Conservation (phyloP, 2,113 vertebrate species). For the Mormoops blainvillei region DNA sequence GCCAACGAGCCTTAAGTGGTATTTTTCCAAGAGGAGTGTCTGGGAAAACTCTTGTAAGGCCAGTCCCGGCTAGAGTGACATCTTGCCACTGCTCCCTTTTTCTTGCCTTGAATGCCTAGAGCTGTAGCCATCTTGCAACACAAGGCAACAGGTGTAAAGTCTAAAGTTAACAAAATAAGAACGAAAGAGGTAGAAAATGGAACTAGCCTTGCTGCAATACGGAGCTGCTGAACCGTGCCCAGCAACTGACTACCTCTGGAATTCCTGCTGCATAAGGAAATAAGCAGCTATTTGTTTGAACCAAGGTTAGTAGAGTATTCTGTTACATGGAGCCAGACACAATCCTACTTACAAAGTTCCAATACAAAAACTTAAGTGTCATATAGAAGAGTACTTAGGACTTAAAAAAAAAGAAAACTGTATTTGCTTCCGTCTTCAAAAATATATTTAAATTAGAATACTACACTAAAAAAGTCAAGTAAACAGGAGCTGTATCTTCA, state of each 20-base stretch:
- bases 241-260: background rate
- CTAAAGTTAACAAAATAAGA: background rate
- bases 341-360: background rate
- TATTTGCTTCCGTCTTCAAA: background rate
- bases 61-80: background rate
- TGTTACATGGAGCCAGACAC: background rate
- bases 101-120: background rate
- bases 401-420: background rate
- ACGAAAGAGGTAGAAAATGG: background rate
- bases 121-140: background rate
- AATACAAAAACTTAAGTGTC: background rate
- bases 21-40: background rate
- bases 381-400: background rate
- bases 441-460: background rate
- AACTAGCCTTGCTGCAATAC: background rate
- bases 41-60: background rate
- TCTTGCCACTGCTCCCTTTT: background rate
- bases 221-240: background rate
- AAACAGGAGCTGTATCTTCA: background rate
- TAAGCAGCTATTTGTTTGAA: background rate
- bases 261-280: background rate
- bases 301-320: background rate
- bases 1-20: background rate
- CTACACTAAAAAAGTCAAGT: conserved; percentile 12
- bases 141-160: background rate